phyloP scores from a whole-genome alignment of 2,113 vertebrate species.

The Sturnira hondurensis region DNA sequence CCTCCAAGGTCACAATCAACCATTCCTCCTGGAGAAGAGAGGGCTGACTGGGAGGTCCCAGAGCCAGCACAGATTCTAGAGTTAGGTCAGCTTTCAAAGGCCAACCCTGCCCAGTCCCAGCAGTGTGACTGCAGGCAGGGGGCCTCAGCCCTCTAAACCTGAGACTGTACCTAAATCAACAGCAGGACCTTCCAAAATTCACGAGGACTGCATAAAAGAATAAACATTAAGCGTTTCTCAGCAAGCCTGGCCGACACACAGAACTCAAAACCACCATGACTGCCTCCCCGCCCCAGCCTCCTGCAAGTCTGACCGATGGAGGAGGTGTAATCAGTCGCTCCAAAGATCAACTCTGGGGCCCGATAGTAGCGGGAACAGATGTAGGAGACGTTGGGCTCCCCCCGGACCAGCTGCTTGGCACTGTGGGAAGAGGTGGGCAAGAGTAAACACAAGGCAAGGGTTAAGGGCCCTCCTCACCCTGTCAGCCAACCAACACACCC shows the following conservation, averaged over 20 bases:
- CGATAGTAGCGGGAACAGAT: constrained; percentile 97
- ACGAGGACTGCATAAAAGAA: background rate
- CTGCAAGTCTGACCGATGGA: constrained; percentile 82
- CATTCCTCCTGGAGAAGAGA: background rate
- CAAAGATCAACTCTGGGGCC: constrained; percentile 94
- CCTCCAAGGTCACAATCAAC: background rate
- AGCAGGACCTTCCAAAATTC: background rate
- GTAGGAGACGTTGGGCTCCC: constrained; percentile 95
- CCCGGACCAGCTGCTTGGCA: constrained; percentile 92
- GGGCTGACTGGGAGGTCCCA: background rate
- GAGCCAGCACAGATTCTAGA: background rate
- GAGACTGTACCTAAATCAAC: background rate
- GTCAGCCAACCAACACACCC: background rate
- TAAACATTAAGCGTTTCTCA: background rate
- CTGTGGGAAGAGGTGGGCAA: constrained; percentile 72
- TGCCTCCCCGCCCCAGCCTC: background rate
- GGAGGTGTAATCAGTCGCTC: constrained; percentile 94
- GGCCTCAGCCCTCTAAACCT: background rate
- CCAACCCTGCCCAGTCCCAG: background rate
- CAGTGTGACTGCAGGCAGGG: background rate
- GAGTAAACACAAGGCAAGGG: background rate
- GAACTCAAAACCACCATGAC: background rate
- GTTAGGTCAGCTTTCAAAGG: constrained; percentile 14
- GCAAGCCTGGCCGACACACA: background rate
- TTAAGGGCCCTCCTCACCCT: background rate